Conservation (phyloP, 2,113 vertebrate species). For the Canis aureus region DNA sequence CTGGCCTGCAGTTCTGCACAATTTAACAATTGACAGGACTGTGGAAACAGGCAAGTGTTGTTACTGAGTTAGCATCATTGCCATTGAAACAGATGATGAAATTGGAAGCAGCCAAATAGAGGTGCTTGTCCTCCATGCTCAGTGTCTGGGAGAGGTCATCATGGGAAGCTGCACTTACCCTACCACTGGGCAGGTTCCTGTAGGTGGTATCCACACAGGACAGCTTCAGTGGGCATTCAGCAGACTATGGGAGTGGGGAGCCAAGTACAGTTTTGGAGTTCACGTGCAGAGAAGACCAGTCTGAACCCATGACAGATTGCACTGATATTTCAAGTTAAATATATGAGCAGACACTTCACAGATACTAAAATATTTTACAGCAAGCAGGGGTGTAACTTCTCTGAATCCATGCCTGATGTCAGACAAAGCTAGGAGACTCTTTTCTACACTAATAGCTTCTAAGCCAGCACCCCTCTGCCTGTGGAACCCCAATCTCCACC, state of each 20-base stretch:
- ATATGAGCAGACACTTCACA: not conserved
- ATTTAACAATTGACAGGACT: not conserved
- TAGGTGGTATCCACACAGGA: rapidly evolving
- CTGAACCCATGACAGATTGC: not conserved
- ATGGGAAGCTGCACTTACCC: rapidly evolving
- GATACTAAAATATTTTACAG: not conserved
- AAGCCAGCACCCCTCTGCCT: not conserved
- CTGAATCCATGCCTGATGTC: not conserved
- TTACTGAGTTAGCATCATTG: not conserved
- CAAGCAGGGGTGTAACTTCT: not conserved
- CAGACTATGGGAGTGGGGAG: not conserved
- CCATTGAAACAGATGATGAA: not conserved
- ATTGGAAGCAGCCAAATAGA: not conserved
- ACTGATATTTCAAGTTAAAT: not conserved
- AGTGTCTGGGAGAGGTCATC: not conserved
- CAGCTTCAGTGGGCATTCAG: not conserved
- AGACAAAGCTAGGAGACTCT: not conserved
- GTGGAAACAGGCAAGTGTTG: not conserved
- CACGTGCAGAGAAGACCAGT: not conserved
- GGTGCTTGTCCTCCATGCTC: not conserved
- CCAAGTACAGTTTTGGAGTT: not conserved
- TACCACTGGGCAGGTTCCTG: rapidly evolving
- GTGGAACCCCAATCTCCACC: not conserved
- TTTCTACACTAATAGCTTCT: not conserved
- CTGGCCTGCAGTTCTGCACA: not conserved